These are phyloP conservation scores for Athrips mouffetella DNA, from an alignment of 2,888 invertebrate species.

Conservation along the genomic window DNA sequence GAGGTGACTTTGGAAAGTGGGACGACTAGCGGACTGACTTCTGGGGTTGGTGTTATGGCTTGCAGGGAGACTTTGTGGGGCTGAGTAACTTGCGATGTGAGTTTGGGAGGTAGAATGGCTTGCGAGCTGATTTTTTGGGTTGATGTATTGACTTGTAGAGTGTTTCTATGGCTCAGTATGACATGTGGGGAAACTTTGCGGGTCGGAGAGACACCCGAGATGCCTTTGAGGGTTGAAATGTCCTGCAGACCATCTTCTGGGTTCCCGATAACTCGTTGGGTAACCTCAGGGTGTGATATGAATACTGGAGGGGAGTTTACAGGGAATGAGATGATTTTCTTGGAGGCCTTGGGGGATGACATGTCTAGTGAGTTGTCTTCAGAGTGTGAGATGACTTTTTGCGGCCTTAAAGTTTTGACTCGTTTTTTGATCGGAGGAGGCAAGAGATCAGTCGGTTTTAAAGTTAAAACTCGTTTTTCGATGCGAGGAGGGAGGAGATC, in stretches of 20 bases:
- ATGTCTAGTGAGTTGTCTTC: not conserved
- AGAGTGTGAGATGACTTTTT: not conserved
- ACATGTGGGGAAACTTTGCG: not conserved
- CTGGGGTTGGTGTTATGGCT: no score
- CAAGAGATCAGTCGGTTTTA: not conserved
- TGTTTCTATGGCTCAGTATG: no score
- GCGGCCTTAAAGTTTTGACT: not conserved
- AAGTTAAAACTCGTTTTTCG: not conserved
- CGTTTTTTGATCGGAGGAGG: not conserved
- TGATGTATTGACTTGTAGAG: no score
- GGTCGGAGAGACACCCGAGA: not conserved
- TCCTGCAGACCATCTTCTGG: not conserved
- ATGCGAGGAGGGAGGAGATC: not conserved
- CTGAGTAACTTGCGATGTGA: no score
- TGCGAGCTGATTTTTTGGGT: no score
- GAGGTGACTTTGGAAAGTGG: no score
- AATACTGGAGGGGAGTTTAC: not conserved
- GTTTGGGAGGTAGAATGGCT: no score
- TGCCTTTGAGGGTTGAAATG: not conserved
- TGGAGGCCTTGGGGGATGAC: not conserved
- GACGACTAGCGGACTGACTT: no score
- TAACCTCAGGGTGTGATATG: not conserved
- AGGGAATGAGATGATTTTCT: not conserved
- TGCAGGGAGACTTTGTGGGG: no score
- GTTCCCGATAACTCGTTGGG: not conserved